Base-by-base conservation (phyloP, 1,140 invertebrate genomes). In the Sycophaga agraensis region DNA sequence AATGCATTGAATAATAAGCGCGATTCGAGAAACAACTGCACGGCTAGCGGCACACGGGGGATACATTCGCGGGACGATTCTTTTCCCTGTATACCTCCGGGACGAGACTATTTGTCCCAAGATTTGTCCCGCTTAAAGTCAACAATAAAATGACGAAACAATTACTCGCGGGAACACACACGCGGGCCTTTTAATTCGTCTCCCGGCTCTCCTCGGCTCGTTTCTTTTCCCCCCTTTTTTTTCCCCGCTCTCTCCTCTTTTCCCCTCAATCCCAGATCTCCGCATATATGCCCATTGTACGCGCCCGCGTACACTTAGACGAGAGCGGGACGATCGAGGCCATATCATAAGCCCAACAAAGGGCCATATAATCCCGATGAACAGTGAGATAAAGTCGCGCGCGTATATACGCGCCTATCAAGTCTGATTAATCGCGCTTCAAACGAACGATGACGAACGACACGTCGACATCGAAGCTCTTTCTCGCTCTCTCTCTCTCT, bases 141-240 rank as follows among this genome's bases (percentile, higher is more conserved):
- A 40, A 62, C 59, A 62, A 48, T 48, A 34, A 49, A 54, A 62
- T 62, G 59, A 62, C 51, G 59, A 62, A 62, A 62, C 59, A 55
- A 62, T 62, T 55, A 62, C 51, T 49, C 24, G 43, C 55, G 51
- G 35, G 24, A 34, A 42, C 11, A n/a, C 45, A 39, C 16, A 26
- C 22, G n/a, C n/a, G n/a, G n/a, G 37, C 9, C 40, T 34, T 56
- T 56, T 45, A 42, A 43, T 40, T 43, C 24, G 14, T 35, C 35
- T 39, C 35, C 43, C 11, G 7, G 2, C 48, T 19, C 26, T 31
- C 26, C 26, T 11, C 16, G 5, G 28, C 28, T 50, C 26, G 2
- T 35, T 50, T 31, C n/a, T 49, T 9, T 34, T n/a, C 17, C 17
- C 28, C 39, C 31, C 22, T 26, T 19, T 28, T 39, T 51, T 37